Base-by-base conservation (phyloP, 2,888 invertebrate genomes). In the Phrixothrix hirtus region DNA sequence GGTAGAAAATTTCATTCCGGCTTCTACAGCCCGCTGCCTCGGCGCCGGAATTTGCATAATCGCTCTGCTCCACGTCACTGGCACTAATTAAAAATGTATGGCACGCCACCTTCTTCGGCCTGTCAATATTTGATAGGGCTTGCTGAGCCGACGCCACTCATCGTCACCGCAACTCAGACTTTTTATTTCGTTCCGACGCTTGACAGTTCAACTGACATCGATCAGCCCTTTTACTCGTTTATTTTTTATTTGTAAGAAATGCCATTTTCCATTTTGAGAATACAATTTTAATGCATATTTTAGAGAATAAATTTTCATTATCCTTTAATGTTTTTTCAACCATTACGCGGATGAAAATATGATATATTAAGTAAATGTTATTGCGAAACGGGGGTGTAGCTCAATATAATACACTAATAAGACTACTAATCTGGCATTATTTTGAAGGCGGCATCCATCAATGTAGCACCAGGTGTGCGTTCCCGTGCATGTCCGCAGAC, bases 1-100 rank as follows among this genome's bases (percentile, higher is more conserved):
- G 68, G 68, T 59, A 70, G 73, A 73, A 74, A 73, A 73, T 73
- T 72, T 69, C 70, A 72, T 72, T 72, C 70, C 64, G 66, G 66
- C 67, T 62, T 63, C 67, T 61, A 64, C 62, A 65, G 62, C 63
- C 46, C 45, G 47, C 53, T 62, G 66, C 66, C 68, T 66, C 64
- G 69, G 67, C 67, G 67, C 65, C 64, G 66, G 64, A 67, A 72
- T 73, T 72, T 73, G 71, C 73, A 73, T 73, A 73, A 73, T 72
- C 69, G 71, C 63, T 62, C 57, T 58, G 67, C 65, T 64, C 54
- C 64, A 60, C 67, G 64, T 67, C 68, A 66, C 67, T 57, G 63
- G 44, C 49, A 62, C 68, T 68, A 73, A 73, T 73, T 73, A 73
- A 73, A 73, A 73, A 73, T 72, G 71, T 70, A 72, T 66, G 65